Evolutionary conservation across 92 coral and sea anemone genomes (phyloP).

Genomic region (Heliopora coerulea): DNA sequence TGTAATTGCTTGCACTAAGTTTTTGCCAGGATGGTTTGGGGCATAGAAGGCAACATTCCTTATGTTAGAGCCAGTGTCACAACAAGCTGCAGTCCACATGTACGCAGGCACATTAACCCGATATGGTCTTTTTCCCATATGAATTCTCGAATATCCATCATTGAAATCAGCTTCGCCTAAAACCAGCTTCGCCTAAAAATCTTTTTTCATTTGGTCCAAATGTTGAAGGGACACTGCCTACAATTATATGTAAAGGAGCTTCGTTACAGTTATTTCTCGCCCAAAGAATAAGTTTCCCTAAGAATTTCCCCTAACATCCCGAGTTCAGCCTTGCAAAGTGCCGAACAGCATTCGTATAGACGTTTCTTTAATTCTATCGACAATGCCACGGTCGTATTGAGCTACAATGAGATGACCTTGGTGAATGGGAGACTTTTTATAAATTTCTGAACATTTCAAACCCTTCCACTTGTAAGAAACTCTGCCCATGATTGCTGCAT

Average conservation of each 20-base stretch:
- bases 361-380: constrained; percentile 11
- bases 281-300: constrained; percentile 35
- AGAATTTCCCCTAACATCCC: constrained; percentile 28
- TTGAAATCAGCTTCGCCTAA: constrained; percentile 50
- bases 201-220: constrained; percentile 24
- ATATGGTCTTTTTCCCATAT: neutral
- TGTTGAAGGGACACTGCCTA: constrained; percentile 55
- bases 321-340: constrained; percentile 52
- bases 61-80: constrained; percentile 27
- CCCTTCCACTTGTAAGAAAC: neutral
- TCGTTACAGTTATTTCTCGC: constrained; percentile 31
- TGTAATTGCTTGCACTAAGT: constrained; percentile 2
- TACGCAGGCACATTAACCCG: constrained; percentile 23
- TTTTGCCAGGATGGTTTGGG: constrained; percentile 27
- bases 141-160: constrained; percentile 33
- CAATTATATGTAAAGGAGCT: constrained; percentile 54
- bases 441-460: neutral
- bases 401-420: constrained; percentile 52
- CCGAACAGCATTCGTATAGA: constrained; percentile 55
- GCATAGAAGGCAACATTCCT: constrained; percentile 31
- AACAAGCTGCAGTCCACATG: constrained; percentile 28
- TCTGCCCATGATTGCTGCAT: neutral
- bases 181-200: constrained; percentile 50
- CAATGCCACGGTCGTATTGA: constrained; percentile 22
- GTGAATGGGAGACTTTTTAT: constrained; percentile 16